phyloP scores from a whole-genome alignment of 1,140 invertebrate genomes.

The Anagrus nilaparvatae region DNA sequence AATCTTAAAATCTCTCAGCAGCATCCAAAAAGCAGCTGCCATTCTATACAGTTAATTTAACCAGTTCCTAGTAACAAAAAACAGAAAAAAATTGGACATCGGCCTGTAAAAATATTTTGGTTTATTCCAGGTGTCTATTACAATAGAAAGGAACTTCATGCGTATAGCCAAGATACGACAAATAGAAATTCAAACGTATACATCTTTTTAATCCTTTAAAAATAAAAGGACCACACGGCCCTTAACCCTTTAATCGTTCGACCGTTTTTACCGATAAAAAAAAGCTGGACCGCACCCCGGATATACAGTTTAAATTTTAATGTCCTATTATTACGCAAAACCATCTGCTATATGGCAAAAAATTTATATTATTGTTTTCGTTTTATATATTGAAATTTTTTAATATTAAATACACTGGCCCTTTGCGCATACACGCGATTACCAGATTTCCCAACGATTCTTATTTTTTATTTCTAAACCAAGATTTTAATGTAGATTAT shows the following conservation, averaged over 20 bases:
- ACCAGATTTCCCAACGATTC: constrained; percentile 22
- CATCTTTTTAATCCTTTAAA: constrained; percentile 8
- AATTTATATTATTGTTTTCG: constrained; percentile 25
- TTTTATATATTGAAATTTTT: constrained; percentile 12
- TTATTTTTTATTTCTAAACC: constrained; percentile 24
- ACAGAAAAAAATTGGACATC: no score
- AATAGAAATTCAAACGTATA: neutral
- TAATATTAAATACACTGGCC: no score
- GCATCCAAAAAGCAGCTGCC: no score
- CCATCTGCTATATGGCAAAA: no score
- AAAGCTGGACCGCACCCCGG: constrained; percentile 41
- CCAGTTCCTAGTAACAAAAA: no score
- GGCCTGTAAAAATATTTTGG: no score
- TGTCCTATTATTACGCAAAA: no score
- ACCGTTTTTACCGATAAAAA: constrained; percentile 34
- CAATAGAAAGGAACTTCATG: no score
- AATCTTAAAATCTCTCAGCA: no score
- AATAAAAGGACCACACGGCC: constrained; percentile 17
- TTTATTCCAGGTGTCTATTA: no score
- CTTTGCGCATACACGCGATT: neutral
- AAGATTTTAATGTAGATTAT: neutral
- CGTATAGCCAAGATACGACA: neutral
- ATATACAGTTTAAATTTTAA: constrained; percentile 32
- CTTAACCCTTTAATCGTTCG: constrained; percentile 22
- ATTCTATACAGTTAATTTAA: no score